Evolutionary conservation across 2,888 invertebrate species (phyloP), one percentile per base, ranked within the genome.

Genomic region (Rhimphoctona megacephalus): DNA sequence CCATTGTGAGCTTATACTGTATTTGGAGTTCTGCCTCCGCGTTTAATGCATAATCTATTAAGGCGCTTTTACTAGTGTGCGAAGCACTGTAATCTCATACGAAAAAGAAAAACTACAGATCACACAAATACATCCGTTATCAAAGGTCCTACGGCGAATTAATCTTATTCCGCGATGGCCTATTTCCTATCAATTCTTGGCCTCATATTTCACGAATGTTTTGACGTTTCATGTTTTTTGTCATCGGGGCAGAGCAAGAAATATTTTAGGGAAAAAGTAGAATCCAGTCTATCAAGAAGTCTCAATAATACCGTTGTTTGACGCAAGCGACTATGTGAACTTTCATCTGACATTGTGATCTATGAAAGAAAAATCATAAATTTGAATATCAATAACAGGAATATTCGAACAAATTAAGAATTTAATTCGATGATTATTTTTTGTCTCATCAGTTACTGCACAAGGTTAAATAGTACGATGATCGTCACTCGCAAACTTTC

Each of bases 41-140:
- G 90, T 93, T 94, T 92, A 92, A 93, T 94, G 93, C 93, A 94
- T 94, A 94, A 94, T 94, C 94, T 93, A 94, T 94, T 93, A 93
- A 92, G 74, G 90, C 90, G 91, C 92, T 92, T 93, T 94, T 93
- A 93, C 93, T 93, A 93, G 93, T 93, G 90, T 92, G 39, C 30
- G 90, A 89, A 87, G 90, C 91, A 89, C 87, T 91, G 90, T 90
- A 81, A 43, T 67, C 81, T 77, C 36, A 52, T 81, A 81, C 77
- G 70, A 49, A 57, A 84, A 85, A 46, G 67, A 86, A 22, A 70
- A 17, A 79, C 61, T 39, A 30, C 61, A 69, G 49, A 36, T 77
- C 52, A 36, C 66, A 22, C 14, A 67, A 36, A 76, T 25, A 76
- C 39, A 11, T 54, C 22, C 4, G 54, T 25, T 46, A 52, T 73